Evolutionary conservation across 2,888 invertebrate species (phyloP).

Genomic region (Chrysolina oricalcia): DNA sequence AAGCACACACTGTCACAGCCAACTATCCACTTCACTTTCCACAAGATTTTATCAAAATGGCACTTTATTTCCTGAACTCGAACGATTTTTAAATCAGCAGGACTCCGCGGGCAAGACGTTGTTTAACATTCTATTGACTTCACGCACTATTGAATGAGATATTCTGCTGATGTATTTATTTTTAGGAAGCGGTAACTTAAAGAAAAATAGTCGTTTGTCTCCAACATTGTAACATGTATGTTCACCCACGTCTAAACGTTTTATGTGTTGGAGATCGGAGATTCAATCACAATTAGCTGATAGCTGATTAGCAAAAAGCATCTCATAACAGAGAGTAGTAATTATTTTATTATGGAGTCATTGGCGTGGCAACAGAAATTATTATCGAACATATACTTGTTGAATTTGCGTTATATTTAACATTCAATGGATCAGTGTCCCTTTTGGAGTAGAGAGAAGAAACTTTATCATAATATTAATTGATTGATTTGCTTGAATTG

Average conservation of each 20-base stretch:
- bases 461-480: no score
- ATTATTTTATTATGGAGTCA: background rate
- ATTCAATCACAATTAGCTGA: background rate
- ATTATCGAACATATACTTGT: background rate
- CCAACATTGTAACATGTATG: background rate
- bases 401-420: no score
- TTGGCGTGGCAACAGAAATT: background rate
- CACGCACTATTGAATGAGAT: conserved; percentile 8
- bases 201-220: background rate
- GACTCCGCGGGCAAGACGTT: background rate
- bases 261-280: background rate
- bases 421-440: no score
- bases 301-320: conserved; percentile 7
- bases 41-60: background rate
- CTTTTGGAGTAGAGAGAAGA: no score
- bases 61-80: background rate
- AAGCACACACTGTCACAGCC: background rate
- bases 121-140: background rate
- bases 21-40: background rate
- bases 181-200: conserved; percentile 1
- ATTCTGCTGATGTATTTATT: conserved; percentile 3
- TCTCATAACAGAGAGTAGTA: conserved; percentile 9
- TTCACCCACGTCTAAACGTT: background rate
- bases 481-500: no score
- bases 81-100: background rate